These are phyloP conservation scores for Chelidonichthys spinosus DNA, from an alignment of 2,797 vertebrate species.

Conservation along the genomic window DNA sequence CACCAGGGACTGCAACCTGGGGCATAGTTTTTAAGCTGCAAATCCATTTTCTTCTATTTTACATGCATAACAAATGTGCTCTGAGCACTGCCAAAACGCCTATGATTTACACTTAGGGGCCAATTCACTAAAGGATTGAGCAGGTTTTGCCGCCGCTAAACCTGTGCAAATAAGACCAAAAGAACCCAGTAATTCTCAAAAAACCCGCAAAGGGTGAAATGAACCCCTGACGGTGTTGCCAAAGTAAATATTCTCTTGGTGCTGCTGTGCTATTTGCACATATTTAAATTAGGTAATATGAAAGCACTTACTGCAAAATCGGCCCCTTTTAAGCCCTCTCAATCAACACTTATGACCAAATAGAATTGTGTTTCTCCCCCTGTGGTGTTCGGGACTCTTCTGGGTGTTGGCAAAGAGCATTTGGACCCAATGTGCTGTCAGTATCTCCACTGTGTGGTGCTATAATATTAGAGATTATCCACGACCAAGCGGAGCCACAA, in stretches of 20 bases:
- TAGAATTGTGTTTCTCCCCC: no score
- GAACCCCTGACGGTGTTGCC: neutral
- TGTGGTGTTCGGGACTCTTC: no score
- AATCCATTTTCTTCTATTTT: neutral
- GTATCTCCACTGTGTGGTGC: no score
- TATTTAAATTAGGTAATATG: neutral
- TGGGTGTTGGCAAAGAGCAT: no score
- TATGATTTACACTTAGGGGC: neutral
- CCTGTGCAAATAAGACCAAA: neutral
- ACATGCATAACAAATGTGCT: no score
- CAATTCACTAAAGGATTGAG: neutral
- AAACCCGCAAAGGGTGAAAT: neutral
- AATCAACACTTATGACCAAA: no score
- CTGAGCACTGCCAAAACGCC: neutral
- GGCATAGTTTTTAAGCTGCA: neutral
- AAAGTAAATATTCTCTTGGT: neutral
- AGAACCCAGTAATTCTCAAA: neutral
- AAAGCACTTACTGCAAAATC: neutral
- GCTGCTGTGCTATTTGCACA: neutral
- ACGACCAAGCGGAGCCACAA: no score
- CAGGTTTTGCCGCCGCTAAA: neutral
- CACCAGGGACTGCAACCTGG: accelerated
- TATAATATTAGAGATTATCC: no score
- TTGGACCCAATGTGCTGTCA: no score
- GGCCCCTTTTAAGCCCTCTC: neutral